Evolutionary conservation across 2,888 invertebrate genomes (phyloP).

Genomic region (Polydesmus complanatus): DNA sequence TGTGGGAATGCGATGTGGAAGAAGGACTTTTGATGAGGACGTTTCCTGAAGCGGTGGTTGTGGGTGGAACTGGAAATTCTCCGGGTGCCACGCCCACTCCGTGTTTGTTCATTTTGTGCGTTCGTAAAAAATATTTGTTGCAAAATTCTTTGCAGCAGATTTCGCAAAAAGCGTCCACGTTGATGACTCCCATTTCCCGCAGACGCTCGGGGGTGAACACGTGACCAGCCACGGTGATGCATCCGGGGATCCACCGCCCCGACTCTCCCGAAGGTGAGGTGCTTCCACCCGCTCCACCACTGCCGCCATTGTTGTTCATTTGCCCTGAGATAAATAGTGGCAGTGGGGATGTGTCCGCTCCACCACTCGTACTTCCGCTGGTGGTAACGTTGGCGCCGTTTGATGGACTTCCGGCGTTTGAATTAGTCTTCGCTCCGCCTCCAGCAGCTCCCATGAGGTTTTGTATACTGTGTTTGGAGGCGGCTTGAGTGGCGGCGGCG

Average conservation of each 20-base stretch:
- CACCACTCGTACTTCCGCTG: too few species aligned
- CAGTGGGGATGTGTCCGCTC: slow-evolving; percentile 18
- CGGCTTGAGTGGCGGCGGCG: neutral
- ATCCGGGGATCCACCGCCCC: neutral
- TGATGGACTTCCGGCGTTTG: slow-evolving; percentile 1
- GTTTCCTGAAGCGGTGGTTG: slow-evolving; percentile 2
- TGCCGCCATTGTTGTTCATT: slow-evolving; percentile 8
- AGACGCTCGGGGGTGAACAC: slow-evolving; percentile 54
- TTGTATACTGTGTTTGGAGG: slow-evolving; percentile 12
- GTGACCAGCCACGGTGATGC: slow-evolving; percentile 15
- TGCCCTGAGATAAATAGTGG: slow-evolving; percentile 12
- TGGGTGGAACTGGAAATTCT: neutral
- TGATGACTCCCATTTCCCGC: slow-evolving; percentile 55
- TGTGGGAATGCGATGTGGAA: neutral
- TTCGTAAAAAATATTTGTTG: slow-evolving; percentile 80
- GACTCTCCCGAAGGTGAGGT: neutral
- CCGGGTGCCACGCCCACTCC: slow-evolving; percentile 44
- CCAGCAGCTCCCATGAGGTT: neutral
- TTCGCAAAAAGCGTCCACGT: slow-evolving; percentile 76
- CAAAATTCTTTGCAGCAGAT: slow-evolving; percentile 85
- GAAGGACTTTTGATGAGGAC: neutral
- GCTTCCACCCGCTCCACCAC: neutral
- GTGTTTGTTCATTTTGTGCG: slow-evolving; percentile 86
- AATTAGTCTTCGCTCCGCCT: too few species aligned
- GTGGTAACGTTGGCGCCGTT: slow-evolving; percentile 20